Conservation (phyloP, 2,888 invertebrate species). For the Flabesymbios commensalis region DNA sequence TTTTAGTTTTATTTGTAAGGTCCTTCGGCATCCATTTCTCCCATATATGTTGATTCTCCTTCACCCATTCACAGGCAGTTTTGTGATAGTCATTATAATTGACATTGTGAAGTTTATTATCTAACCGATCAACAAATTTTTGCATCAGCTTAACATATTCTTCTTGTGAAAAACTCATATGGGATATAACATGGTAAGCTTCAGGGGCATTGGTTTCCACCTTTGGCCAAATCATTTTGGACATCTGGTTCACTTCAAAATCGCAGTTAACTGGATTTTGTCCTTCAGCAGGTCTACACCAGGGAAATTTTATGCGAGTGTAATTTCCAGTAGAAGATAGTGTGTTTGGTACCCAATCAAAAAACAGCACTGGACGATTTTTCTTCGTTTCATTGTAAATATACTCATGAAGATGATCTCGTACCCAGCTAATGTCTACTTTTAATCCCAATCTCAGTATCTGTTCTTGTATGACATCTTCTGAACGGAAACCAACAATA, state of each 20-base stretch:
- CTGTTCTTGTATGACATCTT: constrained; percentile 62
- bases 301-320: constrained; percentile 69
- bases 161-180: constrained; percentile 63
- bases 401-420: constrained; percentile 64
- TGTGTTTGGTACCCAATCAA: constrained; percentile 71
- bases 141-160: constrained; percentile 66
- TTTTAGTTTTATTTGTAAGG: constrained; percentile 57
- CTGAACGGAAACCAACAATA: too few species aligned
- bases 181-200: constrained; percentile 54
- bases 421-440: constrained; percentile 75
- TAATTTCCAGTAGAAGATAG: constrained; percentile 64
- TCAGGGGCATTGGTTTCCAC: constrained; percentile 65
- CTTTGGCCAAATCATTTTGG: constrained; percentile 66
- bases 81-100: constrained; percentile 50
- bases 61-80: constrained; percentile 74
- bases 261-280: constrained; percentile 64
- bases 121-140: neutral
- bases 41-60: constrained; percentile 63
- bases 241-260: constrained; percentile 72
- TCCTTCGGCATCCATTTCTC: constrained; percentile 60
- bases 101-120: neutral
- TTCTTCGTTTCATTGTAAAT: constrained; percentile 45
- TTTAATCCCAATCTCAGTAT: constrained; percentile 68
- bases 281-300: constrained; percentile 60
- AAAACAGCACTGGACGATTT: constrained; percentile 66